Evolutionary conservation across 2,113 vertebrate species (phyloP).

Genomic region (Oreocharis arfaki): DNA sequence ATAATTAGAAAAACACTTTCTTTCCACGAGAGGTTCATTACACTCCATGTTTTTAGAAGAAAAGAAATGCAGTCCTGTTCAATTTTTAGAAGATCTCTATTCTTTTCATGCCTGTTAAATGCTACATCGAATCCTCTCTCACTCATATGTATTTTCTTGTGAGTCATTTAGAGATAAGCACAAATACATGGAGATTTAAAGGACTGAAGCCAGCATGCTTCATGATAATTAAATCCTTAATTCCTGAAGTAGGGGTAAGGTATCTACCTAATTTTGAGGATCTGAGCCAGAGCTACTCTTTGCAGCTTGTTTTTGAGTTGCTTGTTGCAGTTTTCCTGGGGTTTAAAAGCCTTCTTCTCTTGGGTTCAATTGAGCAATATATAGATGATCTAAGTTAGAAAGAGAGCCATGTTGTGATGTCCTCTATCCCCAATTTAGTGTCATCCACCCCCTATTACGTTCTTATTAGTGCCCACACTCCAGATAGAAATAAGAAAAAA

Average conservation of each 20-base stretch:
- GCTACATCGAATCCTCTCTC: accelerated
- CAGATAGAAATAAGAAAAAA: neutral
- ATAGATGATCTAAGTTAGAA: neutral
- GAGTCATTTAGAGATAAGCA: neutral
- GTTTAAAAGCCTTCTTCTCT: neutral
- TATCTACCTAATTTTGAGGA: neutral
- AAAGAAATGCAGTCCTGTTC: neutral
- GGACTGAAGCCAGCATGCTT: neutral
- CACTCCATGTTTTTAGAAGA: neutral
- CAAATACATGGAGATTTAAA: neutral
- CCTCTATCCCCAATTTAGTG: neutral
- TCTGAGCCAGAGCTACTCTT: neutral
- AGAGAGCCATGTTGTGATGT: neutral
- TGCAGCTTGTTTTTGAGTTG: neutral
- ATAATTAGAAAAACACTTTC: neutral
- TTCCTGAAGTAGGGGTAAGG: neutral
- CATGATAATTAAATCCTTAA: neutral
- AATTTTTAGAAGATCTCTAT: neutral
- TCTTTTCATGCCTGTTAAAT: neutral
- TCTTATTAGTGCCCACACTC: neutral
- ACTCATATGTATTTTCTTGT: neutral
- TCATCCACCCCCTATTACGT: neutral
- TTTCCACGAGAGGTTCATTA: neutral
- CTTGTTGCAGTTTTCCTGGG: neutral
- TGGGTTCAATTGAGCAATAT: neutral